Evolutionary conservation across 1,140 invertebrate genomes (phyloP), one percentile per base, ranked within the genome.

Genomic region (Stenopsyche tienmushanensis): DNA sequence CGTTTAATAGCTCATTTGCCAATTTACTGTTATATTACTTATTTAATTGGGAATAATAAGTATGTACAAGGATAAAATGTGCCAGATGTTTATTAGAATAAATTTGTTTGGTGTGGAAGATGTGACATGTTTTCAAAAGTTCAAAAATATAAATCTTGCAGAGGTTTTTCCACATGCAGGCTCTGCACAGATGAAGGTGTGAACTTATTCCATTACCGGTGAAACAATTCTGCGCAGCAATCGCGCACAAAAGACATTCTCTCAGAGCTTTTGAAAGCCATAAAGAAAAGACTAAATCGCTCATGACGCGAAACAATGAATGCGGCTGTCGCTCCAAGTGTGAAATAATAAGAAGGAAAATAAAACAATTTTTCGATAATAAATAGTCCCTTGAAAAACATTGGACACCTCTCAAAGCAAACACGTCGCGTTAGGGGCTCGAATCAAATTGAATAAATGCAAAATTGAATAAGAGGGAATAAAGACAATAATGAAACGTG

Each of bases 381-480:
- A 13, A 8, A 18, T 15, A 10, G 49, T 9, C 17, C n/a, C 29
- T 50, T 60, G n/a, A 65, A 65, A 25, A 34, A 49, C 58, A 50
- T 63, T 60, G 50, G 41, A 67, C 65, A 57, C 65, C 49, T 57
- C 50, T 59, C 49, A n/a, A n/a, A n/a, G n/a, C n/a, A n/a, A n/a
- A n/a, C n/a, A 42, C 29, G 25, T 23, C 18, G 13, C 47, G 2
- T 5, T 29, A 44, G 17, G 18, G 41, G 45, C 34, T 45, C 41
- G 8, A 24, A 10, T 44, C 64, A 70, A 70, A 70, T 70, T 70
- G 64, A 70, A 70, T 70, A 70, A 70, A 66, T 70, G 64, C 64
- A 70, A 70, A 70, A 70, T 70, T 70, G 68, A 70, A 70, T 70
- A 70, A 70, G 64, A 64, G 68, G 50, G 57, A 69, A 69, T 65